Base-by-base conservation (phyloP, 92 coral and sea anemone genomes). In the Paragorgia papillata region DNA sequence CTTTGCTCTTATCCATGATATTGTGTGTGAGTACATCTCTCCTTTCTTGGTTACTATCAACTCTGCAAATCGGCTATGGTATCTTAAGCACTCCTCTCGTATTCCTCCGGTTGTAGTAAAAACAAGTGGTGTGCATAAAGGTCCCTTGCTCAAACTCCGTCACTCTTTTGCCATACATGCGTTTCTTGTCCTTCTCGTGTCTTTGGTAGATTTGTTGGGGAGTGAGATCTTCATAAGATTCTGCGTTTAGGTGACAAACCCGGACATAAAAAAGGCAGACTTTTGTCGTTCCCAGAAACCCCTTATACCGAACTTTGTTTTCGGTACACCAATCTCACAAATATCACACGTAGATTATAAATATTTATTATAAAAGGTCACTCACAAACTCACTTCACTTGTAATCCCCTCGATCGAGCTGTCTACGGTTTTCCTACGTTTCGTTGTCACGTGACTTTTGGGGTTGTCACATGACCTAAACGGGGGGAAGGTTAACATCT, bases 1-100 rank as follows among this genome's bases (percentile, higher is more conserved):
- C 51, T 75, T 75, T 25, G 80, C 53, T 59, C 69, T 57, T 22
- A 75, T 51, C 54, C 74, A 66, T 7, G 55, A 24, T 54, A 66
- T 66, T 0, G 54, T 66, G 8, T n/a, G 32, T n/a, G 55, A 25
- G 40, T 66, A 66, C 55, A 5, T 18, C 31, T 66, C 74, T 66
- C 74, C 74, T 43, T 34, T 66, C 74, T 66, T 66, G 12, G 21
- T 20, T 10, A 54, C 37, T 2, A 35, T 7, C 9, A 66, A 8
- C 26, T 66, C 55, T 20, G 74, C 74, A 10, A 66, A n/a, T 40
- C 26, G 14, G 10, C 57, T 66, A 54, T 31, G 74, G 18, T 66
- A 66, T 22, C 22, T 35, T 54, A 18, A 17, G 20, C 74, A 66
- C 37, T 66, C 46, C 2, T 34, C 55, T 34, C 73, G 29, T 51